phyloP scores from a whole-genome alignment of 2,888 invertebrate genomes.

The Rhogogaster chlorosoma region DNA sequence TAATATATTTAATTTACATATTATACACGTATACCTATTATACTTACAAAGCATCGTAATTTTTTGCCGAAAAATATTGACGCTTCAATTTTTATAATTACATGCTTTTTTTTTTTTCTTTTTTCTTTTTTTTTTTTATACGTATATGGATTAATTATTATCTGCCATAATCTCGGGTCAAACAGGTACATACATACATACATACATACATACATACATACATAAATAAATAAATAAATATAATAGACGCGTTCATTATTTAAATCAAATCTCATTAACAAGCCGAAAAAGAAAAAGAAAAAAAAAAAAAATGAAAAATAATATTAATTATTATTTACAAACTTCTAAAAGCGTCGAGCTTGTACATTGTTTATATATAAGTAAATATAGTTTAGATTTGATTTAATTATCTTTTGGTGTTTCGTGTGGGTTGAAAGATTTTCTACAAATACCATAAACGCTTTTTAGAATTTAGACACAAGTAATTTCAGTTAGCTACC shows the following conservation, averaged over 20 bases:
- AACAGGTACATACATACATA: neutral
- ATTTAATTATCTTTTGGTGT: conserved; percentile 3
- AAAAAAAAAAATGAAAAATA: neutral
- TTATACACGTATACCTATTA: neutral
- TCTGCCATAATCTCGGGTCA: neutral
- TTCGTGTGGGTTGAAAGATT: conserved; percentile 8
- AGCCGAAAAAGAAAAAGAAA: neutral
- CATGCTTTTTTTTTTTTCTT: conserved; percentile 47
- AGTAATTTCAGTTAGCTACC: neutral
- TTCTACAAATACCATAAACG: conserved; percentile 19
- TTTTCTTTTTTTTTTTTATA: conserved; percentile 30
- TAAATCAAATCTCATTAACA: neutral
- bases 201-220: no score
- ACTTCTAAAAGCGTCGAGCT: neutral
- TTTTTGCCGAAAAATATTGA: conserved; percentile 21
- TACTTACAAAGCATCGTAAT: neutral
- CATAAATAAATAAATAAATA: neutral
- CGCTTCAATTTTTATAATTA: conserved; percentile 8
- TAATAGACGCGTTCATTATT: neutral
- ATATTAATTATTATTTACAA: neutral
- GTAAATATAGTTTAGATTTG: neutral
- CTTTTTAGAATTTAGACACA: neutral
- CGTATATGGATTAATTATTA: neutral
- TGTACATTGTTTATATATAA: conserved; percentile 14
- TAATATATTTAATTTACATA: neutral